Conservation (phyloP, 2,888 invertebrate species). For the Agrilus biguttatus region DNA sequence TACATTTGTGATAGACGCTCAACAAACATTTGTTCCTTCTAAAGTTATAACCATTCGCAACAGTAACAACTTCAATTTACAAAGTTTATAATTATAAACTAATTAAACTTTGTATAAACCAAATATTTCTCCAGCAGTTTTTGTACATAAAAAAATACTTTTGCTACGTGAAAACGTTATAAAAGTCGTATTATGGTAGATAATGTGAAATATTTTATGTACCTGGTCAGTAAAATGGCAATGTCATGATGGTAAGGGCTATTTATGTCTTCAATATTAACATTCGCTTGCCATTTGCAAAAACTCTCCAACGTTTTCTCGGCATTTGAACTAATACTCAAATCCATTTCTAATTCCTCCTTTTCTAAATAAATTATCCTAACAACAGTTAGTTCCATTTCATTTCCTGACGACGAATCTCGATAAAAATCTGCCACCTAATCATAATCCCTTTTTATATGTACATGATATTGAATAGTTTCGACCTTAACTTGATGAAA, state of each 20-base stretch:
- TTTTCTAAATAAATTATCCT: conserved; percentile 40
- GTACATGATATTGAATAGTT: too few relatives aligned
- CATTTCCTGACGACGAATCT: conserved; percentile 37
- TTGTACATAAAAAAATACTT: too few relatives aligned
- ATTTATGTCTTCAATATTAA: conserved; percentile 38
- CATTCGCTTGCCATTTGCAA: conserved; percentile 45
- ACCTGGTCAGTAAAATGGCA: conserved; percentile 44
- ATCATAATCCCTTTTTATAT: conserved; percentile 1
- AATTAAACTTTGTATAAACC: too few relatives aligned
- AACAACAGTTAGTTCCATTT: conserved; percentile 42
- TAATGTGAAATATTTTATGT: conserved; percentile 3
- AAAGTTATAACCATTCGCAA: too few relatives aligned
- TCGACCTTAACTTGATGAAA: too few relatives aligned
- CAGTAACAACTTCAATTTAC: too few relatives aligned
- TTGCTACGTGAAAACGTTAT: too few relatives aligned
- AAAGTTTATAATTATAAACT: too few relatives aligned
- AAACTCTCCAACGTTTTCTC: conserved; percentile 46
- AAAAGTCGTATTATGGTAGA: too few relatives aligned
- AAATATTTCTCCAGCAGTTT: too few relatives aligned
- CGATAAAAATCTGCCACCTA: conserved; percentile 33
- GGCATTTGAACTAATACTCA: conserved; percentile 35
- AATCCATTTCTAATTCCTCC: conserved; percentile 37
- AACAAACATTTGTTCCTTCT: too few relatives aligned
- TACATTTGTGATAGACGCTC: too few relatives aligned
- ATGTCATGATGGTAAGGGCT: conserved; percentile 48